Evolutionary conservation across 2,888 invertebrate genomes (phyloP).

Genomic region (Exephanes ischioxanthus): DNA sequence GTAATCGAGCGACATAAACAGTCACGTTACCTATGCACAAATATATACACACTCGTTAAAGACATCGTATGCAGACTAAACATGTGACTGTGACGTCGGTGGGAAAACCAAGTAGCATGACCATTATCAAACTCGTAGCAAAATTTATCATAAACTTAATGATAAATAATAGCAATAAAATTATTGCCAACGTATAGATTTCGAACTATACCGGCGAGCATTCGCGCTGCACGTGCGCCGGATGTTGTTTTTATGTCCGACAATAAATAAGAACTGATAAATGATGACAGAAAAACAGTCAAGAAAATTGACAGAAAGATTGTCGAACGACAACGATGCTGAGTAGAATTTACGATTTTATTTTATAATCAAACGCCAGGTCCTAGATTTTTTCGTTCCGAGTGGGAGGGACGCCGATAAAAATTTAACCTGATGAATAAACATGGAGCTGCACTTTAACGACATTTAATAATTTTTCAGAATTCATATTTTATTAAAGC

Average conservation of each 20-base stretch:
- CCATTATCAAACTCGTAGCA: slow-evolving; percentile 47
- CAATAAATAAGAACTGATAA: slow-evolving; percentile 40
- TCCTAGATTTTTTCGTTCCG: background rate
- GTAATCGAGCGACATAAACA: slow-evolving; percentile 36
- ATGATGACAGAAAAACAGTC: slow-evolving; percentile 24
- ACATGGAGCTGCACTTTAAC: slow-evolving; percentile 80
- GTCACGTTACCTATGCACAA: slow-evolving; percentile 22
- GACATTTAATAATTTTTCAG: slow-evolving; percentile 82
- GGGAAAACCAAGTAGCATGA: slow-evolving; percentile 61
- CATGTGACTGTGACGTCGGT: slow-evolving; percentile 45
- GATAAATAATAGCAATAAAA: slow-evolving; percentile 26
- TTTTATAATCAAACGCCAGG: background rate
- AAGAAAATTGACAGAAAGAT: slow-evolving; percentile 9
- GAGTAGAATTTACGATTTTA: slow-evolving; percentile 43
- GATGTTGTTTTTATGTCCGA: slow-evolving; percentile 31
- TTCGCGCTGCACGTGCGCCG: slow-evolving; percentile 5
- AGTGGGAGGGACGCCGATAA: background rate
- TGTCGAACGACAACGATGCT: slow-evolving; percentile 31
- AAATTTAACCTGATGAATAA: slow-evolving; percentile 75
- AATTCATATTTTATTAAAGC: slow-evolving; percentile 83
- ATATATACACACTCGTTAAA: slow-evolving; percentile 15
- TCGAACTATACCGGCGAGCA: background rate
- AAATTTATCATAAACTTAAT: slow-evolving; percentile 38
- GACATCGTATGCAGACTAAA: slow-evolving; percentile 19
- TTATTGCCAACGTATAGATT: slow-evolving; percentile 3